Evolutionary conservation across 2,888 invertebrate species (phyloP), one percentile per base, ranked within the genome.

Genomic region (Ennomos fuscantarius): DNA sequence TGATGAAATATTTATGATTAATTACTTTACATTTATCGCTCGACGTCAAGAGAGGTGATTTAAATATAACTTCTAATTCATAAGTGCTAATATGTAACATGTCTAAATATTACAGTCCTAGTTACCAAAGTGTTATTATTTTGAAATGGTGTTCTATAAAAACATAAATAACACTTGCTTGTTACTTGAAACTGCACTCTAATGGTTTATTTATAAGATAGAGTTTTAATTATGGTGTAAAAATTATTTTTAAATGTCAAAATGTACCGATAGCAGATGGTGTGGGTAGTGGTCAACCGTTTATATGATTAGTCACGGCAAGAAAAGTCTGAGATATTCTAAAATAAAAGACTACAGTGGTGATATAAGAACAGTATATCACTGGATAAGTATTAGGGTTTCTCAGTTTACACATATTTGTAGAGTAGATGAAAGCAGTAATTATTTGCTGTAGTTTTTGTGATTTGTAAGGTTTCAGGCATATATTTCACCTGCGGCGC

Each of bases 231-330:
- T 55, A 54, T 60, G 41, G 41, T 57, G 51, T 67, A 43, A 46
- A 46, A 50, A 48, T 61, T 74, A 70, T 73, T 73, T 77, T 78
- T 72, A 76, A 78, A 78, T 79, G 79, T 82, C 79, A 82, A 82
- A 81, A 70, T 75, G 74, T 78, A 69, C 75, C 77, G 80, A 83
- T 81, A 84, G 79, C 84, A 52, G 76, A 73, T 76, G 42, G 79
- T 78, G 89, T 89, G 86, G 89, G 88, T 65, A 73, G 81, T 56
- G 74, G 73, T 73, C 74, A 77, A 77, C 76, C 77, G 80, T 84
- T 82, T 82, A 84, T 79, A 79, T 72, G 79, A 81, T 88, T 86
- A 86, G 79, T 88, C 87, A 86, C 78, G 74, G 83, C 79, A 82
- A 83, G 84, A 86, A 87, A 84, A 79, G 78, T 82, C 83, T 79